phyloP scores from a whole-genome alignment of 2,797 vertebrate genomes.

The Taeniopygia guttata region DNA sequence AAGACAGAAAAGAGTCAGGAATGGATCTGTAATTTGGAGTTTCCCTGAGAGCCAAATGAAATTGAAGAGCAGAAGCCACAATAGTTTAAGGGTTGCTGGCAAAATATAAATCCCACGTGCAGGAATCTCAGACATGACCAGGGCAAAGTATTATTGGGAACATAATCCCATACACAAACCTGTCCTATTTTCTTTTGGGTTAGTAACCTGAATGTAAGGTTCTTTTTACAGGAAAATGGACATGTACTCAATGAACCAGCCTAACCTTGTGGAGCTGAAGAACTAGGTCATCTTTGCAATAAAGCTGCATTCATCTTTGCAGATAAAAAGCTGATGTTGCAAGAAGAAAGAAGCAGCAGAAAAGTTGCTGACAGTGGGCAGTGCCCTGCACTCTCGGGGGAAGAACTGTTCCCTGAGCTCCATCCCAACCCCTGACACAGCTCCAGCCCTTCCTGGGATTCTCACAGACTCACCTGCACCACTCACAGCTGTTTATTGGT shows the following conservation, averaged over 20 bases:
- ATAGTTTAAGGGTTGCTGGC: neutral
- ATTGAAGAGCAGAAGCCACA: neutral
- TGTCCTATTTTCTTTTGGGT: neutral
- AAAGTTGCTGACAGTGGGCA: neutral
- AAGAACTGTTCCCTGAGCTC: neutral
- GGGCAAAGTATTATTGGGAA: fast-evolving
- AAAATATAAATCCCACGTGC: neutral
- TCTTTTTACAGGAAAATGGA: neutral
- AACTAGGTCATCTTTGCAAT: neutral
- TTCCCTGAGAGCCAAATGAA: neutral
- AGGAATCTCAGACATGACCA: neutral
- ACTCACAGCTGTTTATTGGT: neutral
- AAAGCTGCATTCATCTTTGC: neutral
- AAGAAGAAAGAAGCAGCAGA: neutral
- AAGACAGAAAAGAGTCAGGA: neutral
- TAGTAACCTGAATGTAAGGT: neutral
- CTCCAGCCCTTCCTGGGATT: neutral
- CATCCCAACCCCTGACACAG: neutral
- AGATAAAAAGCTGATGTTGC: neutral
- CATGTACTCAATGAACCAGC: neutral
- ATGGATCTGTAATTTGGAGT: neutral
- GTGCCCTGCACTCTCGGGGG: neutral
- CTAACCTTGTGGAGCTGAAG: neutral
- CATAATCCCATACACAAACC: neutral
- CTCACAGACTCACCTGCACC: neutral